phyloP scores from a whole-genome alignment of 2,113 vertebrate species.

The Galemys pyrenaicus region DNA sequence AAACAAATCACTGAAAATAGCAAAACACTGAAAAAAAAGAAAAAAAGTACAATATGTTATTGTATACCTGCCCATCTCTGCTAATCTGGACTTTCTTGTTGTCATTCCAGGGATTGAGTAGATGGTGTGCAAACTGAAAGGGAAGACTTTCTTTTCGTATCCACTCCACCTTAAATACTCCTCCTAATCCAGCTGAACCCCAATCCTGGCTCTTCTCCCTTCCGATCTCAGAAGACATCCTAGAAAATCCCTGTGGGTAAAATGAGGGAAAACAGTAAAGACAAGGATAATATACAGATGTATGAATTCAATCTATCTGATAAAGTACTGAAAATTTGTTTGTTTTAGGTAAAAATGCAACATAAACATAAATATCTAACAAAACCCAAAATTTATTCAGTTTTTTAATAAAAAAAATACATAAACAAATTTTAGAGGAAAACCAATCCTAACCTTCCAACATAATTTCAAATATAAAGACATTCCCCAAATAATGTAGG shows the following conservation, averaged over 20 bases:
- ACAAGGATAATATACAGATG: not conserved
- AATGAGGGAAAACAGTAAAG: not conserved
- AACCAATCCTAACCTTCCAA: not conserved
- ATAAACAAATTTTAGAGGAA: conserved; percentile 46
- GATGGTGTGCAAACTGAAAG: conserved; percentile 91
- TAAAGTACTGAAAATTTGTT: not conserved
- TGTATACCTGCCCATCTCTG: conserved; percentile 94
- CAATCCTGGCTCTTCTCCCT: conserved; percentile 92
- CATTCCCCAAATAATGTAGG: conserved; percentile 36
- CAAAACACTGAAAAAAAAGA: conserved; percentile 12
- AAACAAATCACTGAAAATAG: conserved; percentile 33
- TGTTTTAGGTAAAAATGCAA: conserved; percentile 18
- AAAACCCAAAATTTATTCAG: not conserved
- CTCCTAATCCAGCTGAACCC: conserved; percentile 91
- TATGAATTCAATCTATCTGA: conserved; percentile 10
- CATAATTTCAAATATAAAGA: conserved; percentile 38
- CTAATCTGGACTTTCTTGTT: conserved; percentile 96
- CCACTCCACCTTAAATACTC: conserved; percentile 95
- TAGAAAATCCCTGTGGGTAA: conserved; percentile 91
- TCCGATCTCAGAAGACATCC: conserved; percentile 91
- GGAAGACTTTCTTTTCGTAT: conserved; percentile 91
- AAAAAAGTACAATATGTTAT: not conserved
- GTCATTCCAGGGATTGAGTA: conserved; percentile 95
- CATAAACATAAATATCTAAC: conserved; percentile 27
- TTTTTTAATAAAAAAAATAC: conserved; percentile 34